Evolutionary conservation across 35 echinoderm and acorn worm species (phyloP), one percentile per base, ranked within the genome.

Genomic region (Anneissia japonica): DNA sequence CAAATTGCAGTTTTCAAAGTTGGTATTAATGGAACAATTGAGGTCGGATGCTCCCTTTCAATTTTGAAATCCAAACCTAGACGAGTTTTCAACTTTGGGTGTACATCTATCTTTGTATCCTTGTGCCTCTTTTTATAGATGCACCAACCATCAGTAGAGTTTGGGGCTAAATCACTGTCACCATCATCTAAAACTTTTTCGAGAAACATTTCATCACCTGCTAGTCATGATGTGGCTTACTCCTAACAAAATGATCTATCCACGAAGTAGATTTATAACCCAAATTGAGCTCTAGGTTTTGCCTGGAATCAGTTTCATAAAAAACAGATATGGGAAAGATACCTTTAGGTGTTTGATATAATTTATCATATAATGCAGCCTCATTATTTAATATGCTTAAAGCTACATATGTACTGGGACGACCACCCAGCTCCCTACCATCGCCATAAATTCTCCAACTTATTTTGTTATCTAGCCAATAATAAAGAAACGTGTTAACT

Each of bases 311-410:
- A 78, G 77, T 87, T 1, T 39, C 85, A 79, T 87, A 87, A 32
- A 87, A 87, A 0, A 87, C 41, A 5, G 34, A 31, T 46, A 12
- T 1, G 85, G 85, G 41, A 87, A 87, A n/a, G n/a, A 17, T 79
- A 21, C 78, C 85, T 4, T 87, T 40, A 35, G 85, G 41, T 0
- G 74, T 46, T 17, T 87, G 76, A 38, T 46, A 87, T 23, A 40
- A 79, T 7, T 79, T 32, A 14, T n/a, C n/a, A n/a, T n/a, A n/a
- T n/a, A n/a, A n/a, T n/a, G n/a, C n/a, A n/a, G n/a, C n/a, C n/a
- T n/a, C n/a, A n/a, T n/a, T n/a, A n/a, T 87, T 87, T 34, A 87
- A 45, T 36, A 79, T 78, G 36, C 85, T 87, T 34, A 81, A n/a
- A 10, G 76, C 34, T 7, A 88, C 0, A 37, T 80, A 88, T 0